Percentiles rank a stretch among this genome's conserved stretches.
Evolutionary conservation across 2,113 vertebrate species (phyloP).

Genomic region (Oplegnathus fasciatus): DNA sequence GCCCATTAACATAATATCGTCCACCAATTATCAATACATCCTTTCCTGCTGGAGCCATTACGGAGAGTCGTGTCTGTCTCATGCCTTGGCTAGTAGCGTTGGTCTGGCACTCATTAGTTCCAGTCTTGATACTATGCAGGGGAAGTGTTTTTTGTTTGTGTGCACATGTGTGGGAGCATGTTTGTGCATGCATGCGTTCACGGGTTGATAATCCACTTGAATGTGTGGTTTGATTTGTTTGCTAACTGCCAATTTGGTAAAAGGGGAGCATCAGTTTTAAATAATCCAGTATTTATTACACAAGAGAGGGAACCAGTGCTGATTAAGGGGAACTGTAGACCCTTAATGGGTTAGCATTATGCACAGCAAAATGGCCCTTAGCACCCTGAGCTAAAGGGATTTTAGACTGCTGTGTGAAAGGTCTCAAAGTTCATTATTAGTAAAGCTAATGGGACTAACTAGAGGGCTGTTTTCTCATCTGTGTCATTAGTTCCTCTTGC

Average conservation of each 20-base stretch:
- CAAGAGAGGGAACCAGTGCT: constrained; percentile 26
- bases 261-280: constrained; percentile 27
- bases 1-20: background rate
- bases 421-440: constrained; percentile 68
- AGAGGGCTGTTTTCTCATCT: constrained; percentile 64
- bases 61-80: background rate
- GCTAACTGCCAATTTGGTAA: constrained; percentile 41
- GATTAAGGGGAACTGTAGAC: constrained; percentile 46
- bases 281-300: constrained; percentile 54
- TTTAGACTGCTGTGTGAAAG: constrained; percentile 48
- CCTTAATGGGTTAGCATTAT: constrained; percentile 58
- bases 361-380: constrained; percentile 59
- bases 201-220: constrained; percentile 33
- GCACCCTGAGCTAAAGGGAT: constrained; percentile 60
- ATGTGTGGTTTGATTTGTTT: constrained; percentile 39
- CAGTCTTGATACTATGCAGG: constrained; percentile 6
- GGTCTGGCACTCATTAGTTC: constrained; percentile 38
- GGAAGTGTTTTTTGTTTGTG: background rate
- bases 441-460: constrained; percentile 70
- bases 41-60: constrained; percentile 15
- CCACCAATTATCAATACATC: background rate
- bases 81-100: background rate
- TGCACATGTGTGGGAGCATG: constrained; percentile 27
- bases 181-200: constrained; percentile 20
- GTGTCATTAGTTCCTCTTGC: constrained; percentile 63